These are phyloP conservation scores for Pachypanchax playfairii DNA, from an alignment of 2,113 vertebrate species.

Conservation along the genomic window DNA sequence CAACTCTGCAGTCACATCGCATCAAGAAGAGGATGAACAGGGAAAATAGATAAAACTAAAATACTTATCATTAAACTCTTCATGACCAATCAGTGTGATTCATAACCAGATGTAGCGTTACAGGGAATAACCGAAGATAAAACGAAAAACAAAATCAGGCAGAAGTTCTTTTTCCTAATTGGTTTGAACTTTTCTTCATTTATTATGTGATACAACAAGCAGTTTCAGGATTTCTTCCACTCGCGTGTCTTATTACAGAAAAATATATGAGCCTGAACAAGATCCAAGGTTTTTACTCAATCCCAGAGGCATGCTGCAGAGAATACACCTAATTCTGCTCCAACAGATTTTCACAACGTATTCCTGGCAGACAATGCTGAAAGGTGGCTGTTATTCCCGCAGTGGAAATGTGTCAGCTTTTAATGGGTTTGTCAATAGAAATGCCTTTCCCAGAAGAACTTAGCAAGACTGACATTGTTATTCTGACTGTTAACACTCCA, in stretches of 20 bases:
- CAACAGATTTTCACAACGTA: conserved; percentile 47
- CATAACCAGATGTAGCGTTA: no score
- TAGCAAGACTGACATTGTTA: conserved; percentile 69
- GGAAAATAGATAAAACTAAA: neutral
- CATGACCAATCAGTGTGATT: no score
- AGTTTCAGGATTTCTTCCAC: conserved; percentile 2
- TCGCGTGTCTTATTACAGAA: conserved; percentile 22
- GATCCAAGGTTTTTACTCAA: conserved; percentile 24
- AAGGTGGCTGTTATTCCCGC: conserved; percentile 65
- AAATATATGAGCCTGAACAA: conserved; percentile 20
- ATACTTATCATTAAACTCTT: no score
- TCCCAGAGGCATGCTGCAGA: conserved; percentile 18
- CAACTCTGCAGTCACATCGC: conserved; percentile 44
- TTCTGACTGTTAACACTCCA: conserved; percentile 52
- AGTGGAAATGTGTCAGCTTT: conserved; percentile 69
- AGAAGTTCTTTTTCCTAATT: neutral
- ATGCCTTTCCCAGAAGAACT: conserved; percentile 59
- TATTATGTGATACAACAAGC: neutral
- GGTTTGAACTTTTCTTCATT: neutral
- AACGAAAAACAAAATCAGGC: no score
- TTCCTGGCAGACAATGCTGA: conserved; percentile 57
- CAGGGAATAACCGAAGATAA: no score
- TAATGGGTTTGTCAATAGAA: conserved; percentile 72
- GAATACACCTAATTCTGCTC: conserved; percentile 48
- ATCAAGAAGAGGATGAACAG: conserved; percentile 31